phyloP scores from a whole-genome alignment of 2,888 invertebrate species.

The Chymomyza fuscimana region DNA sequence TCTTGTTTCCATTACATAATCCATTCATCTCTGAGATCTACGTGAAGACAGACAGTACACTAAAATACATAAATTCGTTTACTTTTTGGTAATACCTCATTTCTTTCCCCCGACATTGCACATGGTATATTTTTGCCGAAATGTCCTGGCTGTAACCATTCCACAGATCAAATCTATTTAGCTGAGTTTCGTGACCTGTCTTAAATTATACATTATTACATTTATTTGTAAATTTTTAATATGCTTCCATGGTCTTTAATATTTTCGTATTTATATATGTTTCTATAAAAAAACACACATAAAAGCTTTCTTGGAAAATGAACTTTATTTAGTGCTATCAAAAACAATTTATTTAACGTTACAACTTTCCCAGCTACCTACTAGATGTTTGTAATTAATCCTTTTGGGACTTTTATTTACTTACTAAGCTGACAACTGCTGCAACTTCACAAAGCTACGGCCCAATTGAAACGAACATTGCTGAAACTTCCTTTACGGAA shows the following conservation, averaged over 20 bases:
- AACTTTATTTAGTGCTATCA: constrained; percentile 6
- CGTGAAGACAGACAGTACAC: too few relatives aligned
- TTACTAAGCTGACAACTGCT: constrained; percentile 39
- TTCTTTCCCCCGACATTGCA: too few relatives aligned
- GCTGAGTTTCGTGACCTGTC: too few relatives aligned
- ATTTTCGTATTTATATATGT: neutral
- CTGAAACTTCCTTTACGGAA: constrained; percentile 57
- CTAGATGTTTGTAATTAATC: constrained; percentile 21
- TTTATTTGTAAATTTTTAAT: too few relatives aligned
- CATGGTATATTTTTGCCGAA: too few relatives aligned
- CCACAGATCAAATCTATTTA: too few relatives aligned
- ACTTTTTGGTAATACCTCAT: too few relatives aligned
- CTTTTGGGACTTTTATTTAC: constrained; percentile 29
- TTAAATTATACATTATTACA: too few relatives aligned
- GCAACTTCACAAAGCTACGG: constrained; percentile 41
- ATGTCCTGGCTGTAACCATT: too few relatives aligned
- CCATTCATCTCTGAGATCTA: too few relatives aligned
- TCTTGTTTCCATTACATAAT: too few relatives aligned
- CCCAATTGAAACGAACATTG: constrained; percentile 37
- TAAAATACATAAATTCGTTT: too few relatives aligned
- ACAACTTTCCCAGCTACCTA: neutral
- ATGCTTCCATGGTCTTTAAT: neutral
- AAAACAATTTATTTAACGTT: constrained; percentile 1
- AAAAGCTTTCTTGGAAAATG: neutral
- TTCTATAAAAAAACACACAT: neutral